Evolutionary conservation across 92 coral and sea anemone species (phyloP).

Genomic region (Pocillopora meandrina): DNA sequence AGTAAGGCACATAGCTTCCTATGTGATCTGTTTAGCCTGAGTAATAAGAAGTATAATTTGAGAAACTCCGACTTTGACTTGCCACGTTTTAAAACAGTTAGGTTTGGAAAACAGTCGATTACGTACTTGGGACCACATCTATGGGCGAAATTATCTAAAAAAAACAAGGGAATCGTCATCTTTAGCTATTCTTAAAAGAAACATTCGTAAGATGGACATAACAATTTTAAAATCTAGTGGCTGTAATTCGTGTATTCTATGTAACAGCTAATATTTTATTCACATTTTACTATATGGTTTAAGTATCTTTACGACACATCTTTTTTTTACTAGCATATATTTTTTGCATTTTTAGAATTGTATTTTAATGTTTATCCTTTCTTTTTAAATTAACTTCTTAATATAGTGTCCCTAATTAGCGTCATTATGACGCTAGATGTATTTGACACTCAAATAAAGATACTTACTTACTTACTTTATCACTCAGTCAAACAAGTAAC

Average conservation of each 20-base stretch:
- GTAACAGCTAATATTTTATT: not conserved
- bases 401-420: no score
- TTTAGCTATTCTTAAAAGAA: not conserved
- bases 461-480: not conserved
- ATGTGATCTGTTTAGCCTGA: not conserved
- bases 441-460: no score
- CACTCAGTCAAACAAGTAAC: no score
- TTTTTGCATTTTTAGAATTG: not conserved
- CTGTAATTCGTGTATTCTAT: not conserved
- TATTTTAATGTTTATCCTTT: no score
- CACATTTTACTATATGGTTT: not conserved
- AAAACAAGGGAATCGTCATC: not conserved
- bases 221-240: not conserved
- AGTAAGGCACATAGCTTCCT: not conserved
- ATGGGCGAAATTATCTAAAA: not conserved
- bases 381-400: no score
- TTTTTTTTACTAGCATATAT: not conserved
- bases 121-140: slow-evolving; percentile 1
- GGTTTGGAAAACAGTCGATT: not conserved
- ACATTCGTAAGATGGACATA: not conserved
- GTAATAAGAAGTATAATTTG: not conserved
- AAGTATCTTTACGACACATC: not conserved
- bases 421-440: no score
- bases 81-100: not conserved
- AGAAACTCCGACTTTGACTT: not conserved